Evolutionary conservation across 2,113 vertebrate species (phyloP), one percentile per base, ranked within the genome.

Genomic region (Nothobranchius furzeri): DNA sequence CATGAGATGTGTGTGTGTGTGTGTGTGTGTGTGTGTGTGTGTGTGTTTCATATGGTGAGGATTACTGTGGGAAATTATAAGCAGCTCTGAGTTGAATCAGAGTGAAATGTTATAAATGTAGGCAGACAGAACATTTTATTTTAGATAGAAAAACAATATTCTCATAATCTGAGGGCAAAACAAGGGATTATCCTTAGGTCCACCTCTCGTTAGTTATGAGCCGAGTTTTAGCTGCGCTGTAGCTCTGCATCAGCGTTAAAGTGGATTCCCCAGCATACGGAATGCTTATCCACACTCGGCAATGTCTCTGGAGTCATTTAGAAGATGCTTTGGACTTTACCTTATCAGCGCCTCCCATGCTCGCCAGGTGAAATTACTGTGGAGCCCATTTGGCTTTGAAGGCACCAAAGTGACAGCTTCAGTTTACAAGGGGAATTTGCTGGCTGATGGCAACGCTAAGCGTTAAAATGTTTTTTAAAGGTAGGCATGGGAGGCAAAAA

Each of bases 1-100:
- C 37, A 67, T 51, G 64, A 57, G 6, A 13, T 61, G 45, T 73
- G 60, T 30, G 25, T 54, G 51, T 64, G 40, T 61, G 47, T 62
- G 64, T 0, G 37, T 2, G 17, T 17, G 50, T 54, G 70, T 70
- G 58, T 58, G 85, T 30, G 30, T 30, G 30, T 30, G 30, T 30
- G 30, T 30, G 30, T 70, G 79, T 79, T 82, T 89, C 73, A 88
- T 84, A 84, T 84, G 67, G 60, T 64, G 76, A 60, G 75, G 82
- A 89, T 87, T 88, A 87, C 55, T 73, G 24, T 45, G 42, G 52
- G 54, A 65, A 51, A 66, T 51, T 52, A 68, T 82, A 69, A 66
- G 79, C 73, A 57, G 71, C 70, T 54, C 47, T 79, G 65, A 79
- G 25, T 66, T 76, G 61, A 71, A 79, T 75, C 55, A 66, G 76